A percentile compares a stretch with the other conserved stretches of the same genome.
These are phyloP conservation scores for Onychomys arenicola DNA, from an alignment of 2,797 vertebrate genomes.

Conservation along the genomic window DNA sequence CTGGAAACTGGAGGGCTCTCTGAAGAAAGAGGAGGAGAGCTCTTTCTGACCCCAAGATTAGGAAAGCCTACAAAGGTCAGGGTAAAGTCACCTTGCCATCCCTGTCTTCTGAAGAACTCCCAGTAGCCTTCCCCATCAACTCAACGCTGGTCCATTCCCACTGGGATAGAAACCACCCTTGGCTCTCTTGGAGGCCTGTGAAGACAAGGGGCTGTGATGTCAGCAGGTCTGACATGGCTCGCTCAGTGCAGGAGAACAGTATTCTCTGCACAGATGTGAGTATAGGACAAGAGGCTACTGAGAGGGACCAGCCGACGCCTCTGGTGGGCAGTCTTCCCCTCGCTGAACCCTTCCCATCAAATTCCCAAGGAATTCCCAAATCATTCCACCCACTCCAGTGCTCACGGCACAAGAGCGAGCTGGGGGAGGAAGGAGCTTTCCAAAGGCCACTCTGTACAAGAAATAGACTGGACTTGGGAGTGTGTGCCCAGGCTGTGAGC, in stretches of 20 bases:
- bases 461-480: neutral
- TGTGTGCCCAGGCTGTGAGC: neutral
- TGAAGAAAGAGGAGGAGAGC: neutral
- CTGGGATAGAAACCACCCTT: neutral
- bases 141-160: too few species aligned
- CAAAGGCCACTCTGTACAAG: neutral
- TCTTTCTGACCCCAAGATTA: neutral
- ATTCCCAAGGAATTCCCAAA: neutral
- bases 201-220: neutral
- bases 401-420: neutral
- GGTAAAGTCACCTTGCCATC: neutral
- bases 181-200: neutral
- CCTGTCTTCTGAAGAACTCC: neutral
- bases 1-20: neutral
- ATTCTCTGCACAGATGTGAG: neutral
- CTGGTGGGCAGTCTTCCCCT: neutral
- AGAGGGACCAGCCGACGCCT: neutral
- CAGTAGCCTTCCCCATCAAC: fast-evolving
- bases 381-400: neutral
- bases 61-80: neutral
- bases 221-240: fast-evolving
- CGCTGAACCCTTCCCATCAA: neutral
- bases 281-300: fast-evolving
- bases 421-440: neutral
- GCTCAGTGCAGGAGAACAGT: too few species aligned